These are phyloP conservation scores for Aporophyla lueneburgensis DNA, from an alignment of 2,888 invertebrate genomes.

Conservation along the genomic window DNA sequence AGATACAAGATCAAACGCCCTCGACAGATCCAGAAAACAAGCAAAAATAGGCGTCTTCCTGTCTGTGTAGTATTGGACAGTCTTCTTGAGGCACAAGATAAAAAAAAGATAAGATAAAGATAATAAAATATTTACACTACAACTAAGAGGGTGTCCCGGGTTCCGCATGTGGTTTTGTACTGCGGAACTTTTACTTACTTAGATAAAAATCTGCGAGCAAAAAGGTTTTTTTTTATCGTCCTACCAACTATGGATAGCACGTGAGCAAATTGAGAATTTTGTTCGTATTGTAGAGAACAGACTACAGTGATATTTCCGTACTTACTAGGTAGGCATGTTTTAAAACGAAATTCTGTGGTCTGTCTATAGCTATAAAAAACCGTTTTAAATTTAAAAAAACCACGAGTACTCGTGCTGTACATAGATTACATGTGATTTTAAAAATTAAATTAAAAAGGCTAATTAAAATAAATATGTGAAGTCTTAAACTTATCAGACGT, in stretches of 20 bases:
- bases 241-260: neutral
- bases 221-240: neutral
- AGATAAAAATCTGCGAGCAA: neutral
- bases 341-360: neutral
- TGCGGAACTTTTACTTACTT: neutral
- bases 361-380: neutral
- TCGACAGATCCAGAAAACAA: too few relatives aligned
- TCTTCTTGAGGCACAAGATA: too few relatives aligned
- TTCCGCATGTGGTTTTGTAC: slow-evolving; percentile 10
- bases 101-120: too few relatives aligned
- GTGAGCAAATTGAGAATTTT: neutral
- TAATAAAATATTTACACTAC: slow-evolving; percentile 8
- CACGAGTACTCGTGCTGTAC: too few relatives aligned
- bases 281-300: neutral
- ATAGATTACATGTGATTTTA: too few relatives aligned
- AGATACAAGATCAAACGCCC: too few relatives aligned
- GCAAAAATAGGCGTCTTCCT: too few relatives aligned
- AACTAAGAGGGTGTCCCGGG: neutral
- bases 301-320: neutral
- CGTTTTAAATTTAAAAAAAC: too few relatives aligned
- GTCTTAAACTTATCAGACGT: too few relatives aligned
- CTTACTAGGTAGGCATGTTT: neutral
- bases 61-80: too few relatives aligned
- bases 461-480: too few relatives aligned
- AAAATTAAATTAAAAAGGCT: too few relatives aligned